Evolutionary conservation across 1,140 invertebrate genomes (phyloP).

Genomic region (Penaeus chinensis): DNA sequence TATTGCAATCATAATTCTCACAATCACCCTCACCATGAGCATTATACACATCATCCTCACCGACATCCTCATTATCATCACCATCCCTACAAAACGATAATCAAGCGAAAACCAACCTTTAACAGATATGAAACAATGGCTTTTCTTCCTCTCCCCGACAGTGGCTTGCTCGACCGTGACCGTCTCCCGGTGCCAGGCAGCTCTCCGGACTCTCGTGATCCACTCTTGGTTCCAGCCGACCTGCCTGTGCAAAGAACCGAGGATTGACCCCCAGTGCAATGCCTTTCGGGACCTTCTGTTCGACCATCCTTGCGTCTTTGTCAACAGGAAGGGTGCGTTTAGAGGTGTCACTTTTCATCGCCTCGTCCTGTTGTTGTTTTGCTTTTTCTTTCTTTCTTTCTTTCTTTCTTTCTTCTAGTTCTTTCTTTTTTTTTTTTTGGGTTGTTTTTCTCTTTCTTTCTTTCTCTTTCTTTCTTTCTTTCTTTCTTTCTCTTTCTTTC

Average conservation of each 20-base stretch:
- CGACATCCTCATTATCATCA: not conserved
- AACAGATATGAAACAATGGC: not conserved
- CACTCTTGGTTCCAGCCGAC: slow-evolving; percentile 92
- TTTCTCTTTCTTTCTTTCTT: no score
- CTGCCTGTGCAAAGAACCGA: slow-evolving; percentile 88
- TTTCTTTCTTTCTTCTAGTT: no score
- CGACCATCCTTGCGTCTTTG: slow-evolving; percentile 90
- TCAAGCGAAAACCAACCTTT: not conserved
- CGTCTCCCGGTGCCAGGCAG: slow-evolving; percentile 90
- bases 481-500: no score
- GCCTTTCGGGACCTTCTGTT: slow-evolving; percentile 91
- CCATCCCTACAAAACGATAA: not conserved
- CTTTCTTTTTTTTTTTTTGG: no score
- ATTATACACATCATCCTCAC: no score
- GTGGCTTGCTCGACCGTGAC: slow-evolving; percentile 92
- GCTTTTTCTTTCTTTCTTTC: no score
- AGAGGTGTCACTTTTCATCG: no score
- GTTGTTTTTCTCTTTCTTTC: no score
- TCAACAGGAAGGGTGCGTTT: slow-evolving; percentile 82
- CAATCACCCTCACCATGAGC: no score
- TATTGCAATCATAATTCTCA: no score
- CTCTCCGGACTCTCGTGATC: slow-evolving; percentile 85
- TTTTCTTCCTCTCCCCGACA: slow-evolving; percentile 67
- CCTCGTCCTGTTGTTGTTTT: no score
- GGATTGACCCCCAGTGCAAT: slow-evolving; percentile 90